Conservation (phyloP, 2,888 invertebrate species). For the Hirtodrosophila trivittata region DNA sequence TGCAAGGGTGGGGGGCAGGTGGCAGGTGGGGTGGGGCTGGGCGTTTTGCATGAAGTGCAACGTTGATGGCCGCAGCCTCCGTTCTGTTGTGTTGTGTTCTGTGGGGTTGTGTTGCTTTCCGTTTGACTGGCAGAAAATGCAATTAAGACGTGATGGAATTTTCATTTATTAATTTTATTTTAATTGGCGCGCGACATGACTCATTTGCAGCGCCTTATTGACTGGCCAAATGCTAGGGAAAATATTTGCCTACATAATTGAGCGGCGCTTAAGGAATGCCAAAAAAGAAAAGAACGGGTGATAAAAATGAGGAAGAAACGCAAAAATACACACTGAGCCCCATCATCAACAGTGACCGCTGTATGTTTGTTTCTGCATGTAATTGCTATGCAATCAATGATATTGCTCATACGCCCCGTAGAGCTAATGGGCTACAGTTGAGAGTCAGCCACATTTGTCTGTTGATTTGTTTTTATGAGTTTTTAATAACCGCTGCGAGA, state of each 20-base stretch:
- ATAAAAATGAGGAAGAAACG: conserved; percentile 48
- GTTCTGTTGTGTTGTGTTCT: conserved; percentile 3
- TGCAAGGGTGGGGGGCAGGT: background rate
- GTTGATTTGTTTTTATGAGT: conserved; percentile 49
- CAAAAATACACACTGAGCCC: too few relatives aligned
- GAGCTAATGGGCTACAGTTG: conserved; percentile 1
- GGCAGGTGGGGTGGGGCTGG: background rate
- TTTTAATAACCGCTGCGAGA: conserved; percentile 34
- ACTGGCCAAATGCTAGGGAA: conserved; percentile 12
- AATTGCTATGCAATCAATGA: conserved; percentile 45
- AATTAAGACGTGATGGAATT: conserved; percentile 75
- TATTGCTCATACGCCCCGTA: conserved; percentile 52
- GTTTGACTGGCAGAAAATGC: conserved; percentile 56
- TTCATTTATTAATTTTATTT: conserved; percentile 72
- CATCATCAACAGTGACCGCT: too few relatives aligned
- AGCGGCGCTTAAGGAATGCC: conserved; percentile 20
- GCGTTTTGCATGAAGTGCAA: conserved; percentile 48
- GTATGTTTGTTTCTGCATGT: background rate
- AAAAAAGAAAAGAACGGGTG: conserved; percentile 22
- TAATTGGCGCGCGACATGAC: conserved; percentile 59
- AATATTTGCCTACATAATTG: conserved; percentile 11
- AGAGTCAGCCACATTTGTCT: background rate
- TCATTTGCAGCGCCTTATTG: conserved; percentile 48
- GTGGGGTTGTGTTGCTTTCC: conserved; percentile 35
- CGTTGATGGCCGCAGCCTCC: conserved; percentile 31